Percentiles rank a stretch among this genome's conserved stretches.
These are phyloP conservation scores for Phoeniculus purpureus DNA, from an alignment of 2,797 vertebrate genomes.

Conservation along the genomic window DNA sequence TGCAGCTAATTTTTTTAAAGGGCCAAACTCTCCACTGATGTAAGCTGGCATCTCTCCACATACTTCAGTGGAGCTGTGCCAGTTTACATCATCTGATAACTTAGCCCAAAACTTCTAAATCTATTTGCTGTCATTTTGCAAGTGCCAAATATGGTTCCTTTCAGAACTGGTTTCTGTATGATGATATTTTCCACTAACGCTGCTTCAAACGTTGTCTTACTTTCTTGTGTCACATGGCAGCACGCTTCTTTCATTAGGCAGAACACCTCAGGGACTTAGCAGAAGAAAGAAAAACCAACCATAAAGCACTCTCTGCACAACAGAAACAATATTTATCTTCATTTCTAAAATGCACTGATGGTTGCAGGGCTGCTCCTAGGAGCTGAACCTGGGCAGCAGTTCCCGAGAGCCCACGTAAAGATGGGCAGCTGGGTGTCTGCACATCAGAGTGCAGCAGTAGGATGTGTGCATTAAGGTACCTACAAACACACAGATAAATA, in stretches of 20 bases:
- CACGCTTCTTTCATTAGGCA: slow-evolving; percentile 42
- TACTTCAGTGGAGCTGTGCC: slow-evolving; percentile 53
- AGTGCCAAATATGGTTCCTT: slow-evolving; percentile 25
- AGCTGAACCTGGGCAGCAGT: neutral
- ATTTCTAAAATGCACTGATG: neutral
- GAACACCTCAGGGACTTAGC: neutral
- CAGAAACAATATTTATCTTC: neutral
- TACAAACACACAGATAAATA: neutral
- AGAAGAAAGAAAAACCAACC: neutral
- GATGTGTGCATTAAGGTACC: neutral
- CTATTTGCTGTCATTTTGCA: slow-evolving; percentile 45
- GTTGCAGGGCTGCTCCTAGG: neutral
- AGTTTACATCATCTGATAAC: slow-evolving; percentile 61
- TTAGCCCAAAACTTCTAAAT: slow-evolving; percentile 53
- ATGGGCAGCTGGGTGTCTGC: neutral
- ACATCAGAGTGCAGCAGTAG: neutral
- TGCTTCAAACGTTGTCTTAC: neutral
- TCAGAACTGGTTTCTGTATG: slow-evolving; percentile 22
- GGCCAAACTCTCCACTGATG: slow-evolving; percentile 56
- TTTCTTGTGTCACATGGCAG: slow-evolving; percentile 7
- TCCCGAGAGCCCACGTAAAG: neutral
- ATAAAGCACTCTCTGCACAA: neutral
- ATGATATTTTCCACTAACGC: slow-evolving; percentile 35
- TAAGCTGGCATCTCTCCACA: slow-evolving; percentile 51
- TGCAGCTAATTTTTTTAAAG: slow-evolving; percentile 35